Percentiles rank a stretch among this genome's conserved stretches.
These are phyloP conservation scores for Lerista edwardsae DNA, from an alignment of 2,797 vertebrate species.

Conservation along the genomic window DNA sequence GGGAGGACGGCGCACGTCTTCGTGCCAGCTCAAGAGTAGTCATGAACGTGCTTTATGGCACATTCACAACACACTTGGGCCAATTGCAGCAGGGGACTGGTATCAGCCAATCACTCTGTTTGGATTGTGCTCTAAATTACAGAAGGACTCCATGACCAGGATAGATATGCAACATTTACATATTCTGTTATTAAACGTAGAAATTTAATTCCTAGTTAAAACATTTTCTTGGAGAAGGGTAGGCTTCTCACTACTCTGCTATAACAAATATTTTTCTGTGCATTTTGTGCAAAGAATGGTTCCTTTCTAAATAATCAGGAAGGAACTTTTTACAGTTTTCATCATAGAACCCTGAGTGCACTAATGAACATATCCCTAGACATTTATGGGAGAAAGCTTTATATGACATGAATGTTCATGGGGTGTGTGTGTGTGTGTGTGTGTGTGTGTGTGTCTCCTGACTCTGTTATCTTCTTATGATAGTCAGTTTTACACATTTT, in stretches of 20 bases:
- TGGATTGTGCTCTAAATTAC: too few species aligned
- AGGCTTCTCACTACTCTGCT: not conserved
- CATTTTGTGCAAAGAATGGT: not conserved
- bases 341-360: constrained; percentile 26
- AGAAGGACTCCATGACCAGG: not conserved
- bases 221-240: not conserved
- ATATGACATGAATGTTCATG: not conserved
- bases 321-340: not conserved
- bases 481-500: constrained; percentile 22
- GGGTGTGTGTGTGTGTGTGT: too few species aligned
- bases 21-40: too few species aligned
- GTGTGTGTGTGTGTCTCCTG: too few species aligned
- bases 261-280: not conserved
- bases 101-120: too few species aligned
- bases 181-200: not conserved
- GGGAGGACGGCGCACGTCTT: too few species aligned
- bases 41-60: too few species aligned
- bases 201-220: not conserved
- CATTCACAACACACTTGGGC: too few species aligned
- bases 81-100: too few species aligned
- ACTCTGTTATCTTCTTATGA: constrained; percentile 36
- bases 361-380: not conserved
- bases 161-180: not conserved
- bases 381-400: constrained; percentile 26
- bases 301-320: constrained; percentile 1